phyloP scores from a whole-genome alignment of 1,140 invertebrate species.

The Glossosoma conforme region DNA sequence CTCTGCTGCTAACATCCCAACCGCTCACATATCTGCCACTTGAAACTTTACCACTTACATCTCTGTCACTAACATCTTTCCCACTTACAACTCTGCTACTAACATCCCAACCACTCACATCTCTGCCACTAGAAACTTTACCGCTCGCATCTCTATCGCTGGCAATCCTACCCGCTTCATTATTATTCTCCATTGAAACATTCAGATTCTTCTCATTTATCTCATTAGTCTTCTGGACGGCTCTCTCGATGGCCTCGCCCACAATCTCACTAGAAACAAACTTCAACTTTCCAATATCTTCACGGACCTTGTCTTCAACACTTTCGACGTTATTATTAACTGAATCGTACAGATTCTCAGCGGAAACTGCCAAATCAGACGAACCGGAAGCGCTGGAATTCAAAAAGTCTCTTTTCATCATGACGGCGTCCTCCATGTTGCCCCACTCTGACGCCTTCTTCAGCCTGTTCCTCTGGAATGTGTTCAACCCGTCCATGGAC shows the following conservation, averaged over 20 bases:
- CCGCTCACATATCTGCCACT: no score
- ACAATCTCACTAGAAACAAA: conserved; percentile 2
- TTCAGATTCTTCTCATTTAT: conserved; percentile 1
- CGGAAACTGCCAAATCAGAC: conserved; percentile 37
- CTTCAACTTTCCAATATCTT: conserved; percentile 25
- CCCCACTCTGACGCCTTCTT: conserved; percentile 73
- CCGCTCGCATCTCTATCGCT: no score
- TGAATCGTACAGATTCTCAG: conserved; percentile 31
- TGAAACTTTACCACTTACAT: no score
- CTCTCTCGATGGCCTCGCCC: conserved; percentile 17
- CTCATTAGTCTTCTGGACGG: conserved; percentile 10
- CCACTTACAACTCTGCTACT: no score
- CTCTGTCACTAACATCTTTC: no score
- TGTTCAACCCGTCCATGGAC: conserved; percentile 59
- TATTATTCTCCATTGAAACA: no score
- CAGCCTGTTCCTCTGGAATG: conserved; percentile 60
- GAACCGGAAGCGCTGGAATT: conserved; percentile 44
- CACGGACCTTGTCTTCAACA: conserved; percentile 25
- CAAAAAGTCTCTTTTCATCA: conserved; percentile 39
- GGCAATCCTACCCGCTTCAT: no score
- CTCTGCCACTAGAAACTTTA: no score
- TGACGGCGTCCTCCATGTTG: conserved; percentile 68
- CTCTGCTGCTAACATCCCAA: no score
- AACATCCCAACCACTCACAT: no score
- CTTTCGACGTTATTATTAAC: conserved; percentile 22